phyloP scores from a whole-genome alignment of 2,113 vertebrate species.

The Toxotes chatareus region DNA sequence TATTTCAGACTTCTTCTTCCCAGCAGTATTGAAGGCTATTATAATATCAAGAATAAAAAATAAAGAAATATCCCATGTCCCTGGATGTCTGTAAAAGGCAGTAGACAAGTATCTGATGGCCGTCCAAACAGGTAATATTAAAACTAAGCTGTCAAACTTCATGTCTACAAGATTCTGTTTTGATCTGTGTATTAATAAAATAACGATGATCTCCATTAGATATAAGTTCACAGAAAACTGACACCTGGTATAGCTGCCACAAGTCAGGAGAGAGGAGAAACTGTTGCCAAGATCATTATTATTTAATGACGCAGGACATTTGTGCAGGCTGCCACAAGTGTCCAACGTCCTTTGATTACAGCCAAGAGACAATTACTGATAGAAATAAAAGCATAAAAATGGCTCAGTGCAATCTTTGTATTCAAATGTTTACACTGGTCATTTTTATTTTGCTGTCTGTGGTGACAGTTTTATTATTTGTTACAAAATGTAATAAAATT shows the following conservation, averaged over 20 bases:
- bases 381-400: background rate
- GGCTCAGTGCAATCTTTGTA: background rate
- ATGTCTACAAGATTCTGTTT: no score
- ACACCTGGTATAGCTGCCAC: background rate
- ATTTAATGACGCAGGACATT: background rate
- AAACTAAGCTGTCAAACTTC: no score
- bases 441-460: background rate
- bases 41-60: background rate
- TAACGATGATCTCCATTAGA: no score
- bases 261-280: background rate
- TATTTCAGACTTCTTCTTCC: no score
- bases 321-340: background rate
- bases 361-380: background rate
- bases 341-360: background rate
- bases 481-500: background rate
- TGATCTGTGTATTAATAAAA: no score
- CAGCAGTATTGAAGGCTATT: background rate
- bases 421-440: background rate
- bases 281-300: background rate
- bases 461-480: background rate
- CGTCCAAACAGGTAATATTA: no score
- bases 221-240: background rate
- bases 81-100: no score
- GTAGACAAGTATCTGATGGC: no score
- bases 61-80: background rate